A percentile compares a stretch with the other conserved stretches of the same genome.
These are phyloP conservation scores for Todiramphus chloris DNA, from an alignment of 2,113 vertebrate genomes.

Conservation along the genomic window DNA sequence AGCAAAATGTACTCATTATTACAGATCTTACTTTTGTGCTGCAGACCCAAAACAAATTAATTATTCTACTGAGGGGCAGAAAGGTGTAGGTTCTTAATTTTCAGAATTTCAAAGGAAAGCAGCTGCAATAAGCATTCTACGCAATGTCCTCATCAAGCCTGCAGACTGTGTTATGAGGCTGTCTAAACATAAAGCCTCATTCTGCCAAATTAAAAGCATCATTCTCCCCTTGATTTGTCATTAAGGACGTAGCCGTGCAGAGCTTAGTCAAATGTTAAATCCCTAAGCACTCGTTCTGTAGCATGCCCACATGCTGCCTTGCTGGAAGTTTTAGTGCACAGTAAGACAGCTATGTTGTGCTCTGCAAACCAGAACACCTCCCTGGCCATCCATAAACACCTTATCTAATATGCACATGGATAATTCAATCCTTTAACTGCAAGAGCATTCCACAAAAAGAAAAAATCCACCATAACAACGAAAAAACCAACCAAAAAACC, in stretches of 20 bases:
- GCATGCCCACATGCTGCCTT: background rate
- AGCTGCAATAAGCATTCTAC: background rate
- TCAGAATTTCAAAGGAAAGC: background rate
- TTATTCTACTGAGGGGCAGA: background rate
- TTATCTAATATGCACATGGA: background rate
- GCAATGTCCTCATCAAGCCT: background rate
- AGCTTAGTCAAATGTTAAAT: background rate
- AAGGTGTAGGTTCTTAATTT: background rate
- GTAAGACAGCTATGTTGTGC: background rate
- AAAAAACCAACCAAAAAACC: background rate
- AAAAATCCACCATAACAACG: no score
- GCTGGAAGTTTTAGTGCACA: background rate
- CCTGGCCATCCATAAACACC: background rate
- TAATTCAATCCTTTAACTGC: background rate
- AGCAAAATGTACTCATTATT: background rate
- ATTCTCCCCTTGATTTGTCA: background rate
- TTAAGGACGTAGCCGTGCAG: background rate
- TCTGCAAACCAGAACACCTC: background rate
- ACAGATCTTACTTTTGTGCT: background rate
- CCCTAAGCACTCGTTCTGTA: background rate
- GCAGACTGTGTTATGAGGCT: background rate
- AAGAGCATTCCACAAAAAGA: background rate
- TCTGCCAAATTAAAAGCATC: constrained; percentile 1
- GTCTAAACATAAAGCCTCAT: constrained; percentile 3
- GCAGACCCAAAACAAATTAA: background rate